Evolutionary conservation across 2,888 invertebrate species (phyloP).

Genomic region (Kryphioiulus occultus): DNA sequence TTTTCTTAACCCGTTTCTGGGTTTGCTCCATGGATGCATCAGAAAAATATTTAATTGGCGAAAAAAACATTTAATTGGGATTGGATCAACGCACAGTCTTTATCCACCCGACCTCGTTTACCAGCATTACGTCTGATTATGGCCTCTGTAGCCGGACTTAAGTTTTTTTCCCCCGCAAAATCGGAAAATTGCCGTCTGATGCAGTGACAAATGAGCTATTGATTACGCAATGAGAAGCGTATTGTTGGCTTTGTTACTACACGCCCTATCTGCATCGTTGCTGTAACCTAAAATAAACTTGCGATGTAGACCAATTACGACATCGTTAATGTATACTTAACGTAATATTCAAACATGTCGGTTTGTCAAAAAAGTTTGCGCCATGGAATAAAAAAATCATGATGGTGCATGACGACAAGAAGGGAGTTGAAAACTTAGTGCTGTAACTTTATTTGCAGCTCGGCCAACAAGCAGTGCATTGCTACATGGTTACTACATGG

Average conservation of each 20-base stretch:
- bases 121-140: not conserved
- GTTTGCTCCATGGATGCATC: not conserved
- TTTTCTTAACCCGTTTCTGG: not conserved
- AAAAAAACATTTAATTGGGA: not conserved
- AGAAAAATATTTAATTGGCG: not conserved
- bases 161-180: not conserved
- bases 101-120: not conserved
- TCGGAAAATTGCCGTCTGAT: not conserved
- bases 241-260: not conserved
- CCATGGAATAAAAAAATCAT: too few relatives aligned
- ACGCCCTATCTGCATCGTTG: not conserved
- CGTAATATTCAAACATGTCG: too few relatives aligned
- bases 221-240: not conserved
- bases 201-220: not conserved
- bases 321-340: too few relatives aligned
- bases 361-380: too few relatives aligned
- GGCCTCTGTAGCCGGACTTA: not conserved
- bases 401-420: too few relatives aligned
- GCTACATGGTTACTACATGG: too few relatives aligned
- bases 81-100: not conserved
- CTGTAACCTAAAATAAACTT: not conserved
- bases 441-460: too few relatives aligned
- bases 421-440: too few relatives aligned
- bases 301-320: too few relatives aligned
- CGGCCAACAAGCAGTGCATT: too few relatives aligned